Conservation (phyloP, 2,888 invertebrate genomes). For the Chamaedrilus cognettii region DNA sequence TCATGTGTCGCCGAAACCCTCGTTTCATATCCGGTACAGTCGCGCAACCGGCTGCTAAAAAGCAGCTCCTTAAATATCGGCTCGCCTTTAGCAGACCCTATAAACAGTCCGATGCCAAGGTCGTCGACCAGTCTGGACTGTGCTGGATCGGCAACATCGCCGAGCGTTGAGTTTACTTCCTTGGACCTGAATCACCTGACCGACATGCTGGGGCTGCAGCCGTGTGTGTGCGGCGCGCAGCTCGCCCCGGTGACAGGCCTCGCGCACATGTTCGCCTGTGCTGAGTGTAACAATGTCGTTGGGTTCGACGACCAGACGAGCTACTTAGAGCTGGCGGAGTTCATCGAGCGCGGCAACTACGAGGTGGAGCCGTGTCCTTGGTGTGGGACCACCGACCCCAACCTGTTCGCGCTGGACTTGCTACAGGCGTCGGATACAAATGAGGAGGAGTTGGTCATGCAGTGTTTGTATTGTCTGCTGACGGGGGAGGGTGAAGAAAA, state of each 20-base stretch:
- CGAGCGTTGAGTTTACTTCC: no score
- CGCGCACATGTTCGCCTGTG: background rate
- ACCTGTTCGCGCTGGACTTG: background rate
- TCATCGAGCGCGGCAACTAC: background rate
- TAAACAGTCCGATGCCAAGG: background rate
- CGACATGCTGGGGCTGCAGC: background rate
- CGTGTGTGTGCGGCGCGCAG: background rate
- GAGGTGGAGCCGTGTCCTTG: background rate
- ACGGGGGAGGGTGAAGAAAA: background rate
- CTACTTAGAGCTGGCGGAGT: conserved; percentile 1
- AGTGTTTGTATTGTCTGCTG: background rate
- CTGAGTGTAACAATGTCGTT: background rate
- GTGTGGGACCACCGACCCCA: conserved; percentile 11
- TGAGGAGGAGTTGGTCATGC: background rate
- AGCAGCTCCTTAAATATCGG: no score
- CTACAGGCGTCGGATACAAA: no score
- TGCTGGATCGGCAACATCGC: no score
- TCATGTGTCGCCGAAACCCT: no score
- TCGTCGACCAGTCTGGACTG: background rate
- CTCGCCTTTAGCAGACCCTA: no score
- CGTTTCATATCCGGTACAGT: background rate
- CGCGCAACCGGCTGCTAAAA: background rate
- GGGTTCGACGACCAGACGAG: background rate
- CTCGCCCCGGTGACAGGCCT: background rate
- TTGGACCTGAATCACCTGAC: background rate